Evolutionary conservation across 2,888 invertebrate species (phyloP).

Genomic region (Sinelater perroti): DNA sequence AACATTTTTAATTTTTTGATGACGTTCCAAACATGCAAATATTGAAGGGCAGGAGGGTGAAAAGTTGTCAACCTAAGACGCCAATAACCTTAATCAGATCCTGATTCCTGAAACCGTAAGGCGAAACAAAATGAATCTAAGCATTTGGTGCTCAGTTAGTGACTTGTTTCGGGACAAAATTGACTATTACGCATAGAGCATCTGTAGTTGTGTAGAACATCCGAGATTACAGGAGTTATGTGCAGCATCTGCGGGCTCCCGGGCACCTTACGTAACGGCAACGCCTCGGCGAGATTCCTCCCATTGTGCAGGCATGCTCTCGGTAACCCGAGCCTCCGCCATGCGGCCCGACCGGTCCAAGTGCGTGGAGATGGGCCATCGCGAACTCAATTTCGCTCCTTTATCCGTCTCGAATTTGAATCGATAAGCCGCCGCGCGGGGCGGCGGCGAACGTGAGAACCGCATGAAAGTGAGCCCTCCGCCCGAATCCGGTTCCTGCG

Average conservation of each 20-base stretch:
- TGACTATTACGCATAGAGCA: background rate
- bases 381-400: slow-evolving; percentile 3
- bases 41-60: too few species aligned
- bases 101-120: too few species aligned
- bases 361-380: background rate
- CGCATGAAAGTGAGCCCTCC: slow-evolving; percentile 7
- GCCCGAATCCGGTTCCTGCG: slow-evolving; percentile 24
- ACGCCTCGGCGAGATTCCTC: slow-evolving; percentile 9
- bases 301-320: slow-evolving; percentile 5
- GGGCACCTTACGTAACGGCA: slow-evolving; percentile 6
- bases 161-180: background rate
- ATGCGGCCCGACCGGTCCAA: slow-evolving; percentile 13
- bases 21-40: too few species aligned
- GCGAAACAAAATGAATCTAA: too few species aligned
- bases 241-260: background rate
- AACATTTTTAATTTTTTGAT: too few species aligned
- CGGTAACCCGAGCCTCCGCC: slow-evolving; percentile 22
- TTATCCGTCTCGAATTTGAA: slow-evolving; percentile 7
- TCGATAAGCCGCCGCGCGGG: slow-evolving; percentile 2
- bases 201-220: background rate
- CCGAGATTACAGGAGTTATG: background rate
- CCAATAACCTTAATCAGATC: too few species aligned
- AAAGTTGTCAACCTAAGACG: too few species aligned
- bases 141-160: too few species aligned
- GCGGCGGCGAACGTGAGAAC: slow-evolving; percentile 9